Conservation (phyloP, 2,797 vertebrate genomes). For the Phataginus tricuspis region DNA sequence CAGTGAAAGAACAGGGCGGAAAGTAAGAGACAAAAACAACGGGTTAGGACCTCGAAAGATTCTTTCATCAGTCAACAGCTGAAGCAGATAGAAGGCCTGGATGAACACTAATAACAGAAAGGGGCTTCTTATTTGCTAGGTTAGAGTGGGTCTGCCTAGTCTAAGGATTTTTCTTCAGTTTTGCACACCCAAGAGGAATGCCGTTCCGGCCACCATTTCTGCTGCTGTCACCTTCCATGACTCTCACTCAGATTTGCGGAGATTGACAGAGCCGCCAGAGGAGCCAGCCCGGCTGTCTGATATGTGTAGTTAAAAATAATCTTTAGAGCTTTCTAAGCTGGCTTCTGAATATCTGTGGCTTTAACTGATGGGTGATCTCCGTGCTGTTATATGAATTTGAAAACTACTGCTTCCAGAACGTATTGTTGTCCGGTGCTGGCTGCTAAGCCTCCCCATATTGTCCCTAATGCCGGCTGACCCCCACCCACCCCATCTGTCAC, state of each 20-base stretch:
- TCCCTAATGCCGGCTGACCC: neutral
- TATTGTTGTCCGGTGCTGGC: neutral
- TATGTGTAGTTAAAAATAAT: constrained; percentile 73
- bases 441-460: neutral
- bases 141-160: neutral
- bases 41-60: neutral
- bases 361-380: constrained; percentile 60
- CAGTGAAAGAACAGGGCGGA: neutral
- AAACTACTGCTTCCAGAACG: constrained; percentile 49
- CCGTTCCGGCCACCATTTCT: neutral
- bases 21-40: neutral
- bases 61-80: neutral
- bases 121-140: neutral
- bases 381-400: constrained; percentile 58
- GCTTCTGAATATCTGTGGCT: constrained; percentile 64
- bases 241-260: constrained; percentile 61
- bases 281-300: constrained; percentile 63
- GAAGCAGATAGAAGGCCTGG: neutral
- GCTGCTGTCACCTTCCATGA: constrained; percentile 38
- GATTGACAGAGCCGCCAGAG: constrained; percentile 67
- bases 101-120: neutral
- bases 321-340: constrained; percentile 59
- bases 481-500: constrained; percentile 6
- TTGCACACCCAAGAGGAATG: neutral
- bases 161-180: neutral